A percentile compares a stretch with the other conserved stretches of the same genome.
phyloP scores from a whole-genome alignment of 2,797 vertebrate genomes.

The Clamator glandarius region DNA sequence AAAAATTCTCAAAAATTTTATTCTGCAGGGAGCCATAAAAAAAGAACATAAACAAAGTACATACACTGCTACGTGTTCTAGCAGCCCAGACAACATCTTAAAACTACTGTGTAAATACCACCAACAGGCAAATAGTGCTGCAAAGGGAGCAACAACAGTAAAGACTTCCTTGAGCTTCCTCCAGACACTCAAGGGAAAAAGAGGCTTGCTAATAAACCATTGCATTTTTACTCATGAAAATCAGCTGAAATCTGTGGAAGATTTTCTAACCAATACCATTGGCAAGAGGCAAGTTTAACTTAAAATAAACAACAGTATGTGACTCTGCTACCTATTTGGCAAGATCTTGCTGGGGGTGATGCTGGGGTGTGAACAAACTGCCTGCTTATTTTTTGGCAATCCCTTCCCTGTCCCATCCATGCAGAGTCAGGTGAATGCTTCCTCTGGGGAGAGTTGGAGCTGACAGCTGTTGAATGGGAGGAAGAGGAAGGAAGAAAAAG shows the following conservation, averaged over 20 bases:
- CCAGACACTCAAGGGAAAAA: neutral
- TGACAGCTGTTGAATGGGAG: neutral
- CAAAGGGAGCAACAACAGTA: neutral
- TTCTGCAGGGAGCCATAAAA: neutral
- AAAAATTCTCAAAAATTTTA: neutral
- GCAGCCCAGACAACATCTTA: neutral
- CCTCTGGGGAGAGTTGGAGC: neutral
- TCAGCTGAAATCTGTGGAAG: neutral
- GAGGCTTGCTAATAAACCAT: neutral
- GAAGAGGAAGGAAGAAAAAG: neutral
- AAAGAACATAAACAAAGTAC: neutral
- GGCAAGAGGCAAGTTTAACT: neutral
- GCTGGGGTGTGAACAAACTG: neutral
- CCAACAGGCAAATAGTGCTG: neutral
- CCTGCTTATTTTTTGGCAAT: neutral
- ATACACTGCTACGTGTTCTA: neutral
- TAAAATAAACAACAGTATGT: neutral
- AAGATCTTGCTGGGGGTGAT: neutral
- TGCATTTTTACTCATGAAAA: neutral
- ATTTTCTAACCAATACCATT: neutral
- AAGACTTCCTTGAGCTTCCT: neutral
- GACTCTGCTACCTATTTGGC: neutral
- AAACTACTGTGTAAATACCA: neutral
- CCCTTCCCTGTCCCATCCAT: fast-evolving
- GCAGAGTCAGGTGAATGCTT: neutral